phyloP scores from a whole-genome alignment of 1,140 invertebrate species.

The Solen grandis region DNA sequence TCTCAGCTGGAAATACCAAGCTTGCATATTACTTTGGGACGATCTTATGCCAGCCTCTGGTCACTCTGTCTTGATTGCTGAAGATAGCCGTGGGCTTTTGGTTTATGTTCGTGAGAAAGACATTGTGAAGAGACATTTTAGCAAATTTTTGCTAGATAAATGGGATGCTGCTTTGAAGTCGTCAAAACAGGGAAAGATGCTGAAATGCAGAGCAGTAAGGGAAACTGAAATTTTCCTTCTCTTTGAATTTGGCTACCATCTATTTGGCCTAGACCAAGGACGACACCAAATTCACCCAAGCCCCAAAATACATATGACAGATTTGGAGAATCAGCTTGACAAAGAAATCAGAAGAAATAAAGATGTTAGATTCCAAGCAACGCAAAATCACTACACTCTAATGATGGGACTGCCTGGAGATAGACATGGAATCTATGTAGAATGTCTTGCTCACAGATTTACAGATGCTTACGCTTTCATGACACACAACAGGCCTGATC shows the following conservation, averaged over 20 bases:
- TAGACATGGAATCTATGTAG: conserved; percentile 33
- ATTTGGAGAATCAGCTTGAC: conserved; percentile 32
- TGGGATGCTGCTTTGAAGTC: conserved; percentile 1
- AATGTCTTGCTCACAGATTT: conserved; percentile 59
- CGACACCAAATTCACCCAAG: neutral
- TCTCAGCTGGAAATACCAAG: conserved; percentile 45
- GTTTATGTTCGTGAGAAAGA: neutral
- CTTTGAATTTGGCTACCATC: conserved; percentile 30
- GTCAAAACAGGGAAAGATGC: neutral
- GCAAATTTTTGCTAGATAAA: conserved; percentile 3
- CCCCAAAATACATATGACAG: conserved; percentile 34
- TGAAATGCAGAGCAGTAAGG: conserved; percentile 1
- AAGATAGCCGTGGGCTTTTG: neutral
- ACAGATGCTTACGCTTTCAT: conserved; percentile 58
- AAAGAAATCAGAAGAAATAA: conserved; percentile 8
- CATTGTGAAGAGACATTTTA: neutral
- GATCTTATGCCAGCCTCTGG: conserved; percentile 45
- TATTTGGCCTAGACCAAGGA: conserved; percentile 12
- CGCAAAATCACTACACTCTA: neutral
- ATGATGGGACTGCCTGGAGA: conserved; percentile 32
- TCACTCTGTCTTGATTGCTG: neutral
- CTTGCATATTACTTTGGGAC: conserved; percentile 46
- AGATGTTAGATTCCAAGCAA: neutral
- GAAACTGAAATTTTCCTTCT: conserved; percentile 28
- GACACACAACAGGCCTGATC: conserved; percentile 43